Evolutionary conservation across 2,797 vertebrate species (phyloP).

Genomic region (Cossypha polioptera): DNA sequence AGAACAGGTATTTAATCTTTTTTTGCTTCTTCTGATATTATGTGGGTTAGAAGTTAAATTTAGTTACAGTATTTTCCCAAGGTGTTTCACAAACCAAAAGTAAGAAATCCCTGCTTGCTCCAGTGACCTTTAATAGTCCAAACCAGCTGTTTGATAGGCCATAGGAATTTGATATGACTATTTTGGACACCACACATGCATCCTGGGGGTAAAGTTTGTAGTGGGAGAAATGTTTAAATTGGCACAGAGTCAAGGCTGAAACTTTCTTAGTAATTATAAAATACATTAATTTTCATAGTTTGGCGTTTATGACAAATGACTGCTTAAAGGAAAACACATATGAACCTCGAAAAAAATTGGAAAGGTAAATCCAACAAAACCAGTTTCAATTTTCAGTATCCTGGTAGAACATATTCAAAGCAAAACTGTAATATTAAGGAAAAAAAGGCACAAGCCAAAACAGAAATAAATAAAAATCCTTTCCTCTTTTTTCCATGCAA

Average conservation of each 20-base stretch:
- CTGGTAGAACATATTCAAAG: neutral
- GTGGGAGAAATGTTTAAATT: neutral
- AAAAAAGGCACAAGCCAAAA: neutral
- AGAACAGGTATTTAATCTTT: neutral
- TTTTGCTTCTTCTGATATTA: neutral
- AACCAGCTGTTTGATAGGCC: neutral
- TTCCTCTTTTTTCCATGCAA: neutral
- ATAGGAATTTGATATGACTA: neutral
- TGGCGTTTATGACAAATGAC: neutral
- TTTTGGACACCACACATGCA: neutral
- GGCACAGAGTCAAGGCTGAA: neutral
- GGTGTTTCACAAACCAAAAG: neutral
- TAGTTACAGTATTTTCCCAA: neutral
- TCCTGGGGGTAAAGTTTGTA: neutral
- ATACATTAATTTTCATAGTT: neutral
- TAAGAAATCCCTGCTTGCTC: neutral
- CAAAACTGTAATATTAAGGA: neutral
- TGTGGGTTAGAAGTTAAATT: neutral
- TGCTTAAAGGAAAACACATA: neutral
- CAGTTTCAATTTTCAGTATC: neutral
- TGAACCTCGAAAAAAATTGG: neutral
- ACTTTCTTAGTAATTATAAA: neutral
- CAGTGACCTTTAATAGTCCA: neutral
- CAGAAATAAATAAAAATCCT: neutral
- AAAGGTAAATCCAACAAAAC: neutral